phyloP scores from a whole-genome alignment of 2,797 vertebrate genomes.

The Varecia variegata region DNA sequence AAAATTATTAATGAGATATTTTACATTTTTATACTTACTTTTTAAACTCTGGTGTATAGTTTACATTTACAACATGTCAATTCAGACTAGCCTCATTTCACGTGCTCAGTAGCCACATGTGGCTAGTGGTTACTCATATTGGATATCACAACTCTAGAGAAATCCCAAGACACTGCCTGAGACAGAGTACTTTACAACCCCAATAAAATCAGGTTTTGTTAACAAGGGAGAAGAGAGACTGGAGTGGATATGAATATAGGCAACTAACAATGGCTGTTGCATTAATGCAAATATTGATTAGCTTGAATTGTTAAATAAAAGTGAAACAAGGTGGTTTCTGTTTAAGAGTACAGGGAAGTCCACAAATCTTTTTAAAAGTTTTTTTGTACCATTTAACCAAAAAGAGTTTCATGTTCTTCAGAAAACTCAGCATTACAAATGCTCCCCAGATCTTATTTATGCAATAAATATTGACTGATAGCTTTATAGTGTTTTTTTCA shows the following conservation, averaged over 20 bases:
- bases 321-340: background rate
- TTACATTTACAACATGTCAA: background rate
- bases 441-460: background rate
- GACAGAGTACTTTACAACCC: background rate
- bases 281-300: background rate
- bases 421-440: background rate
- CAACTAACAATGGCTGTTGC: background rate
- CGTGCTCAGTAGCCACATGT: background rate
- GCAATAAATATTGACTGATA: background rate
- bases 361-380: conserved; percentile 17
- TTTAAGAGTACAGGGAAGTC: background rate
- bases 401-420: background rate
- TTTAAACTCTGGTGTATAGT: background rate
- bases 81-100: background rate
- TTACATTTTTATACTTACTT: conserved; percentile 3
- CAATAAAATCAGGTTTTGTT: background rate
- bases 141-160: background rate
- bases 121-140: background rate
- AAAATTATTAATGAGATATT: background rate
- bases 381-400: background rate
- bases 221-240: background rate
- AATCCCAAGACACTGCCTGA: background rate
- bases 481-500: background rate
- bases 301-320: background rate
- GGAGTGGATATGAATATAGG: background rate